Evolutionary conservation across 2,888 invertebrate genomes (phyloP), one percentile per base, ranked within the genome.

Genomic region (Thymelicus lineola): DNA sequence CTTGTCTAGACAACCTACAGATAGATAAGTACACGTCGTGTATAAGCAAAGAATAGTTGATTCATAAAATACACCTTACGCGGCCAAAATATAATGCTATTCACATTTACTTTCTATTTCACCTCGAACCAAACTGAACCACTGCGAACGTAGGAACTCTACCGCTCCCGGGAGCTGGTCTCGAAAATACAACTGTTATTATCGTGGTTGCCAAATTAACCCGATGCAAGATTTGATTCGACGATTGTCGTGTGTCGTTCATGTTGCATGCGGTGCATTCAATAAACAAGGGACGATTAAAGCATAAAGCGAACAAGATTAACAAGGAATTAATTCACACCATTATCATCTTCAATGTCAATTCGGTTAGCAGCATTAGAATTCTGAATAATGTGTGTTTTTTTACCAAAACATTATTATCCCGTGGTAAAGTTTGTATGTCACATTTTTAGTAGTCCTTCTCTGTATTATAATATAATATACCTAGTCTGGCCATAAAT

Each of bases 151-250:
- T 7, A 12, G 7, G n/a, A n/a, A 5, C 20, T 14, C 38, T 17
- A 10, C 14, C 35, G 15, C 46, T 28, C 67, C 67, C 60, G 67
- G 67, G 61, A 61, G 67, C 60, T 61, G 45, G 35, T 55, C 61
- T 60, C 68, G 50, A 68, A 68, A 68, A 68, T 68, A 68, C 61
- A 57, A 68, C 62, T 53, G 68, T 68, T 62, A 68, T 62, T 62
- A 57, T 57, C 57, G 68, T 62, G 62, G 62, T 62, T 68, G 68
- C 61, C 68, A 68, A 68, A 62, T 68, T 46, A 61, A 35, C 61
- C 10, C 61, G 46, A 35, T 67, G 67, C 68, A 68, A 28, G n/a
- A 46, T 61, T 48, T 50, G 12, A 50, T 48, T 36, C 62, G 48
- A 61, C 48, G 50, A 62, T 50, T 62, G 50, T 62, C 28, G n/a